Percentiles rank a stretch among this genome's conserved stretches.
Conservation (phyloP, 1,140 invertebrate species). For the Aphidius gifuensis region DNA sequence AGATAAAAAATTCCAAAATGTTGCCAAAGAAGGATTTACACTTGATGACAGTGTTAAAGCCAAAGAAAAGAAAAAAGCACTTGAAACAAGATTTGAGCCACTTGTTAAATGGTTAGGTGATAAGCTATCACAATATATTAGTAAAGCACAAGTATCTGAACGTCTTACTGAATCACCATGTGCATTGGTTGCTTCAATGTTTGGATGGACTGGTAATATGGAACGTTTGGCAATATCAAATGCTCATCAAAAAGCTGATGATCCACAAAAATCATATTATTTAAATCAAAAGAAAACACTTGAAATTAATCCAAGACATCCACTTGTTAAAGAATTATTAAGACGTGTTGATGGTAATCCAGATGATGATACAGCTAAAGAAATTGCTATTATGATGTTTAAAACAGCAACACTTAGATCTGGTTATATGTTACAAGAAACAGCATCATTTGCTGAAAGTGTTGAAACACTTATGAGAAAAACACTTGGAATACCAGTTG, state of each 20-base stretch:
- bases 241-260: slow-evolving; percentile 94
- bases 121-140: slow-evolving; percentile 80
- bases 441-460: slow-evolving; percentile 79
- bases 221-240: slow-evolving; percentile 94
- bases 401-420: slow-evolving; percentile 90
- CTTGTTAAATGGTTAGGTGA: slow-evolving; percentile 89
- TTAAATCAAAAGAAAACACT: slow-evolving; percentile 95
- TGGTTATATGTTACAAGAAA: slow-evolving; percentile 85
- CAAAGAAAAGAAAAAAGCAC: slow-evolving; percentile 78
- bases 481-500: slow-evolving; percentile 75
- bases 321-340: slow-evolving; percentile 88
- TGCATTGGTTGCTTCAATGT: slow-evolving; percentile 94
- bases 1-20: slow-evolving; percentile 99
- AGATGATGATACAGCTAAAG: slow-evolving; percentile 76
- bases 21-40: slow-evolving; percentile 96
- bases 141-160: slow-evolving; percentile 84
- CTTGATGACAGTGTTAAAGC: slow-evolving; percentile 80
- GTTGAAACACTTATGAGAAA: slow-evolving; percentile 85
- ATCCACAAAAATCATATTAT: slow-evolving; percentile 88
- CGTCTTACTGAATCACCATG: slow-evolving; percentile 90
- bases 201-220: slow-evolving; percentile 99
- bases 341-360: slow-evolving; percentile 76
- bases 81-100: slow-evolving; percentile 84
- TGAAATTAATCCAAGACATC: slow-evolving; percentile 97
- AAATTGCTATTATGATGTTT: slow-evolving; percentile 90